Evolutionary conservation across 2,113 vertebrate species (phyloP), one percentile per base, ranked within the genome.

Genomic region (Ramphastos sulfuratus): DNA sequence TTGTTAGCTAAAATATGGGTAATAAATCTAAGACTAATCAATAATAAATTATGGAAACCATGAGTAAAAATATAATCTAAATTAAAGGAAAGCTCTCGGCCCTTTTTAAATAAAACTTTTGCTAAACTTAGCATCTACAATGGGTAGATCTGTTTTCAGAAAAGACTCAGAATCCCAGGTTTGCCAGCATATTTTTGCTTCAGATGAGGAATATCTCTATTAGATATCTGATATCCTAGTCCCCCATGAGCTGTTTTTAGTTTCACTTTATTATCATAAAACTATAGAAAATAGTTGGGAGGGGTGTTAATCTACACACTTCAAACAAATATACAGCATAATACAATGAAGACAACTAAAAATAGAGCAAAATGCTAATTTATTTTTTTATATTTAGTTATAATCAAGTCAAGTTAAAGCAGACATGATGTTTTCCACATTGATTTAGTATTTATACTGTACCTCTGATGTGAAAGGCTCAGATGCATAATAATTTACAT

Each of bases 401-500:
- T 98, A 98, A 98, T 98, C 97, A 98, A 97, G 93, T 95, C 96
- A 95, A 93, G 95, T 96, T 97, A 96, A 95, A 96, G 96, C 92
- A 98, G 97, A 96, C 91, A 92, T 90, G 89, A 97, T 97, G 96
- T 97, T 97, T 96, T 96, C 92, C 85, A 94, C 84, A 87, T 95
- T 97, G 97, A 98, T 98, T 98, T 97, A 97, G 95, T 97, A 96
- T 97, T 97, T 97, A 97, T 97, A 94, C 93, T 93, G 86, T 94
- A 96, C 94, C 95, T 97, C 91, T 94, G 96, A 98, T 97, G 95
- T 86, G 94, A 97, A 97, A 96, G 81, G 50, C 96, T 97, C 91
- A 88, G 94, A 94, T 96, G 96, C 96, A 96, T 97, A 97, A 97
- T 97, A 97, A 98, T 98, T 98, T 98, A 97, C 97, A 98, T 98